Percentiles rank a stretch among this genome's conserved stretches.
These are phyloP conservation scores for Callinectes sapidus DNA, from an alignment of 2,888 invertebrate species.

Conservation along the genomic window DNA sequence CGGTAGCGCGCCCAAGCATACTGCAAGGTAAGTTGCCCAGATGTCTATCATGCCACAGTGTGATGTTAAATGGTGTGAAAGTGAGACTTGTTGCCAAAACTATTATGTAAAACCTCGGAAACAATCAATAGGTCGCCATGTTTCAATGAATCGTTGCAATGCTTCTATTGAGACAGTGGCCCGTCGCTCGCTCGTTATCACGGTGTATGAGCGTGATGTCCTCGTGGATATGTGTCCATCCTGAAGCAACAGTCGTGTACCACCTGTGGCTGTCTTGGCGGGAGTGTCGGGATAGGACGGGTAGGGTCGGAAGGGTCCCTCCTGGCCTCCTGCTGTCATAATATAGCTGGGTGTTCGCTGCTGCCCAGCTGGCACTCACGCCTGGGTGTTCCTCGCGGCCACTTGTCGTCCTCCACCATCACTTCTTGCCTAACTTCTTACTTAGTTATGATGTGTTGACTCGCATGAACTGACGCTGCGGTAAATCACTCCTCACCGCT, in stretches of 20 bases:
- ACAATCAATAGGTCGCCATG: not conserved
- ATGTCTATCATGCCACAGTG: not conserved
- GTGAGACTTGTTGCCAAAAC: not conserved
- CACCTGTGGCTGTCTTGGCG: conserved; percentile 2
- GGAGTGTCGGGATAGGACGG: not conserved
- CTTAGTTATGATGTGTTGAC: not conserved
- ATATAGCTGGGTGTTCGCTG: not conserved
- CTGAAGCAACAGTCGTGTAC: not conserved
- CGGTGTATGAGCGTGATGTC: not conserved
- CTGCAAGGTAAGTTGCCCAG: not conserved
- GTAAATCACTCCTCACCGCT: not conserved
- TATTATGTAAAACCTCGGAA: not conserved
- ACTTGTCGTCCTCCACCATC: not conserved
- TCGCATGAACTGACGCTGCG: not conserved
- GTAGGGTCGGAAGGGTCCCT: not conserved
- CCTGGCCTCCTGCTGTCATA: not conserved
- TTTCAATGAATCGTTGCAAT: not conserved
- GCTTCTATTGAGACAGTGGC: not conserved
- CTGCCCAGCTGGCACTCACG: conserved; percentile 8
- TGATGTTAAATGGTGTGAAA: not conserved
- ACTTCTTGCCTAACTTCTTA: not conserved
- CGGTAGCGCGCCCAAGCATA: not conserved
- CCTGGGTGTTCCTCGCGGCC: not conserved
- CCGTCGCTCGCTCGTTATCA: not conserved
- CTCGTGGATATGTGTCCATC: not conserved